These are phyloP conservation scores for Salminus brasiliensis DNA, from an alignment of 2,113 vertebrate species.

Conservation along the genomic window DNA sequence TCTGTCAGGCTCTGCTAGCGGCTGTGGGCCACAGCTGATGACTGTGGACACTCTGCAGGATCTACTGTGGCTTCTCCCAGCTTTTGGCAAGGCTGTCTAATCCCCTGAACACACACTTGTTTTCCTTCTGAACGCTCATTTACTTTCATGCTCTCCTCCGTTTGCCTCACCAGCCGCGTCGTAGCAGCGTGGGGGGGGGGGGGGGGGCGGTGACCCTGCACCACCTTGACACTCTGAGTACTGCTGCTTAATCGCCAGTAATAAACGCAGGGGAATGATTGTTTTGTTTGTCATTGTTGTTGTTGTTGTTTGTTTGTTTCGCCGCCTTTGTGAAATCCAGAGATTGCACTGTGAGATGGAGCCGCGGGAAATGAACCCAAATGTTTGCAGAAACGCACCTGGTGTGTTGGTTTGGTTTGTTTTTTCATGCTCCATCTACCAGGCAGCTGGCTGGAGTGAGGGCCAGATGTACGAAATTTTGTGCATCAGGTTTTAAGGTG, in stretches of 20 bases:
- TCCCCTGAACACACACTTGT: conserved; percentile 23
- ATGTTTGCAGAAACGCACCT: not conserved
- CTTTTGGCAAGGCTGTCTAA: conserved; percentile 17
- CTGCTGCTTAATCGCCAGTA: not conserved
- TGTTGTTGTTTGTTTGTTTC: not conserved
- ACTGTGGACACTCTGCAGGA: conserved; percentile 42
- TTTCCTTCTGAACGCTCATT: conserved; percentile 37
- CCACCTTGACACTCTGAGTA: not conserved
- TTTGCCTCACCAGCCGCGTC: conserved; percentile 2
- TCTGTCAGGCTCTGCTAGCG: conserved; percentile 47
- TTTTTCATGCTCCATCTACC: not conserved
- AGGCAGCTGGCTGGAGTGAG: not conserved
- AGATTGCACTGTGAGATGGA: too few species aligned
- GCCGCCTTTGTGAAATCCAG: not conserved
- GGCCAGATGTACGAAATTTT: not conserved
- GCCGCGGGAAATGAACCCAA: not conserved
- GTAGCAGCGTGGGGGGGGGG: conserved; percentile 3
- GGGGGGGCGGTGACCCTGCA: not conserved
- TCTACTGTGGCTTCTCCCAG: conserved; percentile 23
- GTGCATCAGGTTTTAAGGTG: not conserved
- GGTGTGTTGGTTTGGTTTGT: not conserved
- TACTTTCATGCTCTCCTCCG: conserved; percentile 16
- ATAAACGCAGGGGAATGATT: not conserved
- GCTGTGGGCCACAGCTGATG: conserved; percentile 23
- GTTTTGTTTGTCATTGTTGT: not conserved